phyloP scores from a whole-genome alignment of 2,113 vertebrate genomes.

The Herpailurus yagouaroundi region DNA sequence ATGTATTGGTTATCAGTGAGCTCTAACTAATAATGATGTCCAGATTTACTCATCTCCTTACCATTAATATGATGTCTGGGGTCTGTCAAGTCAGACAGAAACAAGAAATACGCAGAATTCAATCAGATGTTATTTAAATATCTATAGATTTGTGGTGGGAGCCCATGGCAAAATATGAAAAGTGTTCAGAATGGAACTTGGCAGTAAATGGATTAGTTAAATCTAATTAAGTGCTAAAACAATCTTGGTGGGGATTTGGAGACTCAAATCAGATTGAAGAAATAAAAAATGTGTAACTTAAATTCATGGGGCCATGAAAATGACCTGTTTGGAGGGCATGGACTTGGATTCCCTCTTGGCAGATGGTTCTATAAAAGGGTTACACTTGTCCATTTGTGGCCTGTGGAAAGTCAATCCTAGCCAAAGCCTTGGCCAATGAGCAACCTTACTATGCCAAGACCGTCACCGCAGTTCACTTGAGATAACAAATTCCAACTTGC shows the following conservation, averaged over 20 bases:
- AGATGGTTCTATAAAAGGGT: background rate
- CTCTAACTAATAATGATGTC: background rate
- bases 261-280: conserved; percentile 40
- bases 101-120: conserved; percentile 7
- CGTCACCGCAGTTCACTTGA: background rate
- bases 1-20: background rate
- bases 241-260: background rate
- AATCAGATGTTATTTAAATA: conserved; percentile 49
- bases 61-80: background rate
- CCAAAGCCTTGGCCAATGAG: background rate
- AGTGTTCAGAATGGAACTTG: conserved; percentile 2
- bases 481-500: background rate
- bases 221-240: conserved; percentile 3
- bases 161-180: conserved; percentile 15
- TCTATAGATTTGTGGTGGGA: conserved; percentile 38
- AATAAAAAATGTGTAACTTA: background rate
- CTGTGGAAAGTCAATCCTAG: background rate
- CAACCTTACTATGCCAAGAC: background rate
- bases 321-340: background rate
- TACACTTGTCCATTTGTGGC: background rate
- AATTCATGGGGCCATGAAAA: background rate
- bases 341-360: background rate
- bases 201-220: conserved; percentile 52
- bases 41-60: background rate
- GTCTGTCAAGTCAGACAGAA: background rate